Base-by-base conservation (phyloP, 2,113 vertebrate genomes). In the Danionella cerebrum region DNA sequence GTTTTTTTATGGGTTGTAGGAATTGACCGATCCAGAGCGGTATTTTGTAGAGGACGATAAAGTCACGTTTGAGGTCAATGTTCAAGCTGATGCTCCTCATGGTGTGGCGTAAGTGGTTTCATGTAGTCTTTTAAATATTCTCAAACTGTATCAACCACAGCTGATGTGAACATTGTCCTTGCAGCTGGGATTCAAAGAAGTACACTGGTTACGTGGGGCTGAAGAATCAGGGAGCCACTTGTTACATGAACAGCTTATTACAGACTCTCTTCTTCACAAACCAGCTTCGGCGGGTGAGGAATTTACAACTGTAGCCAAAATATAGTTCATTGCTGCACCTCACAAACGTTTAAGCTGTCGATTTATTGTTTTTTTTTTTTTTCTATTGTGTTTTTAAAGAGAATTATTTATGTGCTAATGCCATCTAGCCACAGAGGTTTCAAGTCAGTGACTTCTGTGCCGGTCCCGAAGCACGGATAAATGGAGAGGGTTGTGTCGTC, bases 231-330 rank as follows among this genome's bases (percentile, higher is more conserved):
- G 96, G 96, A 83, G 96, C 96, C 3, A 99, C 96, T 2, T 99
- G 96, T 86, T 99, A 99, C 84, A 99, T 99, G 96, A 99, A 99
- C 83, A 99, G 96, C 83, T 89, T 99, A 74, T 88, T 99, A 73
- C 96, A 98, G 87, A 98, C 96, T 0, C 89, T 99, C 58, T 99
- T 98, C 88, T 99, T 99, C 84, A 99, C 96, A 72, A 99, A 99
- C 82, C 96, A 99, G 35, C 90, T 99, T 65, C 90, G 96, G 51
- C 89, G 94, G 94, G 96, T 99, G 86, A 77, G 75, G 18, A 47
- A 27, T 21, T 9, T 60, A 2, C 24, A 18, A 25, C 41, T 21
- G 1, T 14, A 25, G 41, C 19, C 50, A 33, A 14, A 53, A 6
- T 33, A n/a, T 11, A n/a, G n/a, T n/a, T n/a, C n/a, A n/a, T n/a